phyloP scores from a whole-genome alignment of 2,797 vertebrate genomes.

The Heliangelus exortis region DNA sequence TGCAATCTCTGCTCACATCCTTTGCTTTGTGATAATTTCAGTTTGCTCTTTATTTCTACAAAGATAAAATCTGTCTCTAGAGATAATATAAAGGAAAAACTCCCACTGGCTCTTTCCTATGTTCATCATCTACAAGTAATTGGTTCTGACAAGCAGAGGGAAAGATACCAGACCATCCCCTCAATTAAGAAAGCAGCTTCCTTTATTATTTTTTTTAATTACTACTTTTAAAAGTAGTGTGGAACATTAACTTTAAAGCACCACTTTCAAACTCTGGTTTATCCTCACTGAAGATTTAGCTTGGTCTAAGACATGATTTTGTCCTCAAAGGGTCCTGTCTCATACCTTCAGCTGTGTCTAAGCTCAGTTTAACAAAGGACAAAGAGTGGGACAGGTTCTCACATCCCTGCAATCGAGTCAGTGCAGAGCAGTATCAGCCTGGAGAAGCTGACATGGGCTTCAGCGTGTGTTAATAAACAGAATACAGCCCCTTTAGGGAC shows the following conservation, averaged over 20 bases:
- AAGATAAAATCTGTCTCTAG: neutral
- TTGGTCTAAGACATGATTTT: neutral
- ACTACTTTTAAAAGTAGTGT: neutral
- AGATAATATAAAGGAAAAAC: slow-evolving; percentile 20
- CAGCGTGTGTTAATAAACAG: neutral
- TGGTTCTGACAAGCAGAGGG: slow-evolving; percentile 2
- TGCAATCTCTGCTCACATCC: neutral
- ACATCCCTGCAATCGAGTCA: neutral
- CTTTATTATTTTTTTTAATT: neutral
- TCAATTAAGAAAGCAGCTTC: neutral
- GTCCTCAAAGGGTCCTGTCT: neutral
- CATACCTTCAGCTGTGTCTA: neutral
- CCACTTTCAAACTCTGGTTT: neutral
- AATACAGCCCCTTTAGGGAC: neutral
- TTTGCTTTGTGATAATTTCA: neutral
- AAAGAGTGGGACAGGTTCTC: neutral
- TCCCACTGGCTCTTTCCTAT: slow-evolving; percentile 51
- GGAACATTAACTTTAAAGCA: neutral
- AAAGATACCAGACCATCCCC: neutral
- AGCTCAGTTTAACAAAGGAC: neutral
- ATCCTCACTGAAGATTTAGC: neutral
- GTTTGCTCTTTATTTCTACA: neutral
- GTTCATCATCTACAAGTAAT: slow-evolving; percentile 20
- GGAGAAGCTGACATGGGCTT: neutral
- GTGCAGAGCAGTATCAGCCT: neutral